These are phyloP conservation scores for Gorsachius magnificus DNA, from an alignment of 2,797 vertebrate genomes.

Conservation along the genomic window DNA sequence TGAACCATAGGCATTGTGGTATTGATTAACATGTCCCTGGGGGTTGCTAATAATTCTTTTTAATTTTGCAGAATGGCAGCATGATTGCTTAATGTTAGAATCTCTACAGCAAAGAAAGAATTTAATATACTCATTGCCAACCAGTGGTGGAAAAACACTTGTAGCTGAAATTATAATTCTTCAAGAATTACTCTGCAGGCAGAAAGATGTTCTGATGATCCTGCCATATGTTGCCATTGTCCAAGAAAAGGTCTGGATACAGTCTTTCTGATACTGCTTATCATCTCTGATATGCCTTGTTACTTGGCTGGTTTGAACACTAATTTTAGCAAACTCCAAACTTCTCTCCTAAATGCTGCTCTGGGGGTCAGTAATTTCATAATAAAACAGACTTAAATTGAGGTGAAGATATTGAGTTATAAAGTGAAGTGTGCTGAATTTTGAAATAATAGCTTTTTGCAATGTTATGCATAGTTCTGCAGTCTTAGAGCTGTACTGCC, in stretches of 20 bases:
- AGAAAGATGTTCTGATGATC: slow-evolving; percentile 90
- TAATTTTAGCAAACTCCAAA: too few relatives aligned
- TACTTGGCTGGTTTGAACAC: background rate
- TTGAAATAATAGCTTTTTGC: background rate
- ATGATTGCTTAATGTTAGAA: slow-evolving; percentile 88
- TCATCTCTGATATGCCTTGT: background rate
- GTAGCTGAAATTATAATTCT: slow-evolving; percentile 96
- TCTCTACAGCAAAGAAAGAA: slow-evolving; percentile 88
- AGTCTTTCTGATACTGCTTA: background rate
- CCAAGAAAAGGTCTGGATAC: slow-evolving; percentile 90
- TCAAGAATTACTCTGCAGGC: slow-evolving; percentile 90
- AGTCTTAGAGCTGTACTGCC: background rate
- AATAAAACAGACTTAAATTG: background rate
- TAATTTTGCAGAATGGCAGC: slow-evolving; percentile 89
- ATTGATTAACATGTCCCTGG: too few relatives aligned
- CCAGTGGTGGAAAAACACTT: slow-evolving; percentile 95
- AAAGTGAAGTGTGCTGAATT: background rate
- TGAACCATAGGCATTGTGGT: background rate
- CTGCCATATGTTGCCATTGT: slow-evolving; percentile 94
- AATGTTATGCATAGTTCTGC: background rate
- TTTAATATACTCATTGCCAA: slow-evolving; percentile 95
- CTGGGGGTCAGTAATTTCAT: background rate
- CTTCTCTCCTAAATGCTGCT: background rate
- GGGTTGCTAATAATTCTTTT: background rate
- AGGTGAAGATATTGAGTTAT: background rate